These are phyloP conservation scores for Todiramphus chloris DNA, from an alignment of 2,113 vertebrate species.

Conservation along the genomic window DNA sequence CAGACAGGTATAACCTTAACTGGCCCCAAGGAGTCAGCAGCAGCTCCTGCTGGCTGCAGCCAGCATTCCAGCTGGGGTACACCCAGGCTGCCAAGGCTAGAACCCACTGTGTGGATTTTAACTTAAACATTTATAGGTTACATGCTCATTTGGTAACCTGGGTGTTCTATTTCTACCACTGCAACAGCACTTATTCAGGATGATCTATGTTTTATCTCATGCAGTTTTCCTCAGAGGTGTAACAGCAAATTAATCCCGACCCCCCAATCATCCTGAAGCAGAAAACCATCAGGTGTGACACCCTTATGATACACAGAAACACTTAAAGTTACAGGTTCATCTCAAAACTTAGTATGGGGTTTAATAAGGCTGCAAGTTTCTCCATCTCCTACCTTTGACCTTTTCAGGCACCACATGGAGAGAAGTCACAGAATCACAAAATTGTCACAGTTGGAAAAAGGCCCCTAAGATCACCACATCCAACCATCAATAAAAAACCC, in stretches of 20 bases:
- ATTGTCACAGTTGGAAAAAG: no score
- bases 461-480: no score
- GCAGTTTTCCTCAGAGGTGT: neutral
- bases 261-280: neutral
- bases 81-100: neutral
- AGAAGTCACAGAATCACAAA: neutral
- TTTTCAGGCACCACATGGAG: neutral
- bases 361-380: neutral
- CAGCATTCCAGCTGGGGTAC: neutral
- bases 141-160: fast-evolving
- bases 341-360: neutral
- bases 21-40: neutral
- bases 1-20: fast-evolving
- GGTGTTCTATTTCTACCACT: neutral
- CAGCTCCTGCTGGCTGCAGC: neutral
- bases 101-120: neutral
- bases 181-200: neutral
- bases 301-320: no score
- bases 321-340: neutral
- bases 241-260: neutral
- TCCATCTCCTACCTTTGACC: neutral
- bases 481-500: no score
- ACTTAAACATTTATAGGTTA: neutral
- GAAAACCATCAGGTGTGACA: neutral
- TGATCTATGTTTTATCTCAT: neutral